Evolutionary conservation across 2,113 vertebrate genomes (phyloP).

Genomic region (Oreochromis niloticus): DNA sequence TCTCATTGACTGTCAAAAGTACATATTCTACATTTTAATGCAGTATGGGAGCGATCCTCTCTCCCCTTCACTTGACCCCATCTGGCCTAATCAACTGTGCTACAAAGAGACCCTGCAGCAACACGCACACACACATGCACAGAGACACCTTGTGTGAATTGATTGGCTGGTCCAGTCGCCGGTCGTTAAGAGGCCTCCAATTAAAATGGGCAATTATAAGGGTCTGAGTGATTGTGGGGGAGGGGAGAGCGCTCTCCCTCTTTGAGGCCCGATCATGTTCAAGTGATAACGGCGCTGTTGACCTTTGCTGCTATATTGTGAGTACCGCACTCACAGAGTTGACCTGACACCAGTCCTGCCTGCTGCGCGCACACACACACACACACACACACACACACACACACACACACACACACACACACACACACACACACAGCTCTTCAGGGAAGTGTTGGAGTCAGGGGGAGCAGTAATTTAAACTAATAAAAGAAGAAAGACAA

Average conservation of each 20-base stretch:
- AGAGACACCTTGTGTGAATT: conserved; percentile 57
- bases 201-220: conserved; percentile 71
- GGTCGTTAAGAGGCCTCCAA: conserved; percentile 70
- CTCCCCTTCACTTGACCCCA: conserved; percentile 56
- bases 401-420: neutral
- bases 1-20: conserved; percentile 20
- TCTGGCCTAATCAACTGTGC: conserved; percentile 60
- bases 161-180: conserved; percentile 60
- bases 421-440: neutral
- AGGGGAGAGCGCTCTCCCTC: conserved; percentile 14
- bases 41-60: conserved; percentile 14
- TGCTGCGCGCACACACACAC: neutral
- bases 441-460: neutral
- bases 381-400: neutral
- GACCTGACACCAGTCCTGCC: conserved; percentile 20
- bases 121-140: neutral
- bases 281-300: conserved; percentile 64
- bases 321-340: conserved; percentile 44
- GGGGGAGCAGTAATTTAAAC: neutral
- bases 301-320: conserved; percentile 62
- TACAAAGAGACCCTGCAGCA: conserved; percentile 40
- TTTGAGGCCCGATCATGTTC: conserved; percentile 45
- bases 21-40: conserved; percentile 43
- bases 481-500: neutral
- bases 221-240: conserved; percentile 50